phyloP scores from a whole-genome alignment of 1,140 invertebrate genomes.

The Lysiphlebus fabarum region DNA sequence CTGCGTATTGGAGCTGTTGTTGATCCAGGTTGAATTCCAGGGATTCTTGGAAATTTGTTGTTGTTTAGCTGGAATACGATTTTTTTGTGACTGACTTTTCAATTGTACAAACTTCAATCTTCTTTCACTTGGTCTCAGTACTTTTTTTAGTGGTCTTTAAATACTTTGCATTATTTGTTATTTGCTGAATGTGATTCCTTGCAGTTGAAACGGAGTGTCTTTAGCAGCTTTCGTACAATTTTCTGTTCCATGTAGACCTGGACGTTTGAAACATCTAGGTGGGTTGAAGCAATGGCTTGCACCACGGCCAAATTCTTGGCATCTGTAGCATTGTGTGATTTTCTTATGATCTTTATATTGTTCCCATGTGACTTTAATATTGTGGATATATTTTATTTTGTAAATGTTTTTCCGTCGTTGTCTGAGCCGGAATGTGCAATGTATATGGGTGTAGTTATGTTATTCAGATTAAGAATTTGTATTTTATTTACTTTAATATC shows the following conservation, averaged over 20 bases:
- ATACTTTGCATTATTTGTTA: conserved; percentile 17
- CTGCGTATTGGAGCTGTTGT: too few relatives aligned
- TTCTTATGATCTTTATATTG: not conserved
- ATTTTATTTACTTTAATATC: too few relatives aligned
- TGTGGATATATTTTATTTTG: too few relatives aligned
- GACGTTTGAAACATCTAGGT: conserved; percentile 25
- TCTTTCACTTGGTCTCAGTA: not conserved
- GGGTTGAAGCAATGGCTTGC: conserved; percentile 11
- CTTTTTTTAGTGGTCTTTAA: conserved; percentile 9
- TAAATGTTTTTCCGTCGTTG: too few relatives aligned
- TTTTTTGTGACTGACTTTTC: too few relatives aligned
- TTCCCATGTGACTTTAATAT: too few relatives aligned
- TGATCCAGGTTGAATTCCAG: too few relatives aligned
- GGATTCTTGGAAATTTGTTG: too few relatives aligned
- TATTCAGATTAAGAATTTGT: too few relatives aligned
- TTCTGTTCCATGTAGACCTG: not conserved
- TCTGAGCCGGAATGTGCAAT: too few relatives aligned
- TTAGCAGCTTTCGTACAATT: not conserved
- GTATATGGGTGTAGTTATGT: too few relatives aligned
- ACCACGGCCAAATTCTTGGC: conserved; percentile 24
- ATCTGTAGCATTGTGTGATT: conserved; percentile 25
- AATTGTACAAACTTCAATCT: not conserved
- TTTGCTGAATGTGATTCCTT: conserved; percentile 19
- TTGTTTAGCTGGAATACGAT: too few relatives aligned
- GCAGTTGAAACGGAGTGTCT: conserved; percentile 24